Evolutionary conservation across 2,113 vertebrate genomes (phyloP).

Genomic region (Narcine bancroftii): DNA sequence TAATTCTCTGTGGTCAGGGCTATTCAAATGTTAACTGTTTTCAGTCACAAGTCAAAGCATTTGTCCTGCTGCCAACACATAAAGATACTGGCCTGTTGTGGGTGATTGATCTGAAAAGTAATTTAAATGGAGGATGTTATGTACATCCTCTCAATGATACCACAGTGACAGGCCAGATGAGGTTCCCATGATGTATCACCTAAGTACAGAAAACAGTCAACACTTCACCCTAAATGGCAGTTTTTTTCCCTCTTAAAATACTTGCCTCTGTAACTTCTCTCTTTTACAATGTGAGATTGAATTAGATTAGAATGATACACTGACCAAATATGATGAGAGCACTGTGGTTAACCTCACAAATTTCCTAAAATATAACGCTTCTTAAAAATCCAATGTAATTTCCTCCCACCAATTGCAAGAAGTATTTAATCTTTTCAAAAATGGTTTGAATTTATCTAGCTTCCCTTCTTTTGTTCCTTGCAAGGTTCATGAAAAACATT

Average conservation of each 20-base stretch:
- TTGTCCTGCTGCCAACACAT: conserved; percentile 47
- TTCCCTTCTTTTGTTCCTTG: not conserved
- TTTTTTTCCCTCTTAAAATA: not conserved
- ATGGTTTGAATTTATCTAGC: not conserved
- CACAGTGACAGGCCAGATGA: conserved; percentile 47
- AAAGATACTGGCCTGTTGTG: conserved; percentile 45
- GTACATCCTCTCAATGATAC: conserved; percentile 47
- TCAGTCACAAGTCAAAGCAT: conserved; percentile 47
- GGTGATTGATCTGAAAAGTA: conserved; percentile 50
- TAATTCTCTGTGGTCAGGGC: conserved; percentile 40
- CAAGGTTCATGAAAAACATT: not conserved
- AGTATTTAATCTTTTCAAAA: not conserved
- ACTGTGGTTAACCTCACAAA: not conserved
- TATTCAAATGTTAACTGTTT: conserved; percentile 46
- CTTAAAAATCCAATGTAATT: not conserved
- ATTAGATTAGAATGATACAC: not conserved
- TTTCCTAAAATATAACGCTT: not conserved
- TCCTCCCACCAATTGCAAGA: not conserved
- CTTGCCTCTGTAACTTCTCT: not conserved
- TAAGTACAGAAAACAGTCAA: conserved; percentile 37
- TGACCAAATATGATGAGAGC: not conserved
- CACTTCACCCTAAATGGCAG: not conserved
- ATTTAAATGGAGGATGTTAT: conserved; percentile 50
- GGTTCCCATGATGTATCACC: conserved; percentile 45
- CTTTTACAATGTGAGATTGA: conserved; percentile 4